Conservation (phyloP, 1,140 invertebrate genomes). For the Atta cephalotes region DNA sequence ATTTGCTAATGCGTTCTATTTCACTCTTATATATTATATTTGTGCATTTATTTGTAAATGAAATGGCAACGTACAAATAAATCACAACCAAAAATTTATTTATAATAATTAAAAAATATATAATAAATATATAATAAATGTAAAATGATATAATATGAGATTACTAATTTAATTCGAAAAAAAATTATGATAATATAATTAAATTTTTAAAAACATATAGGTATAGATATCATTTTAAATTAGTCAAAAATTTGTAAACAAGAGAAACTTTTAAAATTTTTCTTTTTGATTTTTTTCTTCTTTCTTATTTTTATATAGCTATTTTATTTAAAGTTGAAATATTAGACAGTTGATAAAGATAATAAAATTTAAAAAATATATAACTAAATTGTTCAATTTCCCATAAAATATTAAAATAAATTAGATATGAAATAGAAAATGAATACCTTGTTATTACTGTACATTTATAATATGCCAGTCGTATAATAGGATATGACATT, state of each 20-base stretch:
- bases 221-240: not conserved
- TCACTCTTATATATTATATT: not conserved
- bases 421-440: not conserved
- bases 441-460: not conserved
- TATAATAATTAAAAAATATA: not conserved
- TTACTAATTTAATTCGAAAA: not conserved
- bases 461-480: constrained; percentile 1
- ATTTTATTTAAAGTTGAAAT: not conserved
- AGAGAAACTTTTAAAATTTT: not conserved
- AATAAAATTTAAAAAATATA: not conserved
- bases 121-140: not conserved
- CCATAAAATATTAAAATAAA: not conserved
- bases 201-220: not conserved
- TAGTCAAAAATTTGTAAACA: not conserved
- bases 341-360: not conserved
- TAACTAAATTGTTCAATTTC: not conserved
- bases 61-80: not conserved
- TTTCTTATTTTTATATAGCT: not conserved
- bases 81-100: not conserved
- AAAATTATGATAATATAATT: not conserved
- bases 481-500: not conserved
- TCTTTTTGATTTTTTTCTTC: too few species aligned
- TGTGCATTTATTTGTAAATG: not conserved
- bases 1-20: not conserved
- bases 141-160: not conserved